phyloP scores from a whole-genome alignment of 2,888 invertebrate genomes.

The Pilophorus perplexus region DNA sequence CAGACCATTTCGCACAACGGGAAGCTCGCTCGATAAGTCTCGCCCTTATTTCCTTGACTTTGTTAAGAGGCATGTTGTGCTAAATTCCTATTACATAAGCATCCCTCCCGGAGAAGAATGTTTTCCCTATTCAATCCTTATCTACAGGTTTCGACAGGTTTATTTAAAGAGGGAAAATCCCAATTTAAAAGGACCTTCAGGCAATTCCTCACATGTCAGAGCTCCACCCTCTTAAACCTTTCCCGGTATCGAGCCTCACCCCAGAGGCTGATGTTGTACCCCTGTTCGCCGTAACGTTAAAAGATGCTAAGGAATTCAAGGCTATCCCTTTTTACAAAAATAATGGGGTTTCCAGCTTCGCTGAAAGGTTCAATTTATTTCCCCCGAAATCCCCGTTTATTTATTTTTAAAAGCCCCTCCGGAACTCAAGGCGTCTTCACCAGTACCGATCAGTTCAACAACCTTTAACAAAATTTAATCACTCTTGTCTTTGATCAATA shows the following conservation, averaged over 20 bases:
- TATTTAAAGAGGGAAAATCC: constrained; percentile 34
- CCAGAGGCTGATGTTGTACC: neutral
- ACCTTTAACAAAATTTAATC: constrained; percentile 8
- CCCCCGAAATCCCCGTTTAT: constrained; percentile 24
- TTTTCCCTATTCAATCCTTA: constrained; percentile 35
- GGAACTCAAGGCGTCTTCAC: neutral
- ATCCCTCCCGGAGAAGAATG: too few species aligned
- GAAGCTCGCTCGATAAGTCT: too few species aligned
- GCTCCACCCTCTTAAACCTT: constrained; percentile 7
- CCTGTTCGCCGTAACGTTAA: constrained; percentile 22
- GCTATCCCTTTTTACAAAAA: constrained; percentile 27
- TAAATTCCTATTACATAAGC: too few species aligned
- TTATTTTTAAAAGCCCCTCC: constrained; percentile 20
- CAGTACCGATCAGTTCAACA: constrained; percentile 3
- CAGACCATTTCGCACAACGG: too few species aligned
- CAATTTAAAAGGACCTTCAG: constrained; percentile 28
- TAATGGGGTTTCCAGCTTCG: constrained; percentile 26
- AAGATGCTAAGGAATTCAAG: constrained; percentile 36
- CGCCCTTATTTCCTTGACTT: too few species aligned
- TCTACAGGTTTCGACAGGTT: constrained; percentile 41
- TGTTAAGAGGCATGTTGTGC: too few species aligned
- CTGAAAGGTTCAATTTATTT: constrained; percentile 34
- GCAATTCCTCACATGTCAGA: constrained; percentile 36
- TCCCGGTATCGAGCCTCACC: neutral
- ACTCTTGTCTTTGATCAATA: too few species aligned